Evolutionary conservation across 2,888 invertebrate species (phyloP).

Genomic region (Allophyes oxyacanthae): DNA sequence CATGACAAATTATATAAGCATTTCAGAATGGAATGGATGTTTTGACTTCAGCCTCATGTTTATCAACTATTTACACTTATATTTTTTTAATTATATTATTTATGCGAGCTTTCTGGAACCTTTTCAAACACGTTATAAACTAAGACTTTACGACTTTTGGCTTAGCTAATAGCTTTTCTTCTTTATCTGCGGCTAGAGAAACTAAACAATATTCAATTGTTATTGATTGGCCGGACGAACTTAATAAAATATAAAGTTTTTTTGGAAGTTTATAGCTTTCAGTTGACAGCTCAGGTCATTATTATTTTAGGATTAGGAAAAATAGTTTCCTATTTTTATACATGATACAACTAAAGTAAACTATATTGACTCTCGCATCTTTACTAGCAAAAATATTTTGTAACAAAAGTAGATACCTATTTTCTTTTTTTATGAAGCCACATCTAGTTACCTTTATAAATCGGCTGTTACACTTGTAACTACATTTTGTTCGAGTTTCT

Average conservation of each 20-base stretch:
- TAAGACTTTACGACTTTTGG: conserved; percentile 48
- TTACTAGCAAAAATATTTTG: no score
- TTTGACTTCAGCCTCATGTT: conserved; percentile 66
- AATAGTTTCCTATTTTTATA: conserved; percentile 7
- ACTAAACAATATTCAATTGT: conserved; percentile 50
- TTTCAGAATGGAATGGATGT: conserved; percentile 62
- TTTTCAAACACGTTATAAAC: conserved; percentile 57
- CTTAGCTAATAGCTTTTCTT: conserved; percentile 33
- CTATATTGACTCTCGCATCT: no score
- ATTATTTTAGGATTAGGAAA: conserved; percentile 23
- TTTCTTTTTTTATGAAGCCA: conserved; percentile 28
- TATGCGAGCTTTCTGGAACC: conserved; percentile 57
- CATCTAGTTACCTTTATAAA: conserved; percentile 54
- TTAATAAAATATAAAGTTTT: conserved; percentile 17
- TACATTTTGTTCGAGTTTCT: conserved; percentile 62
- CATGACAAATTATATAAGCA: conserved; percentile 67
- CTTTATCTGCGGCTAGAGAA: conserved; percentile 45
- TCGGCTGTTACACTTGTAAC: conserved; percentile 61
- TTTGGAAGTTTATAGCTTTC: conserved; percentile 12
- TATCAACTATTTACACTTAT: conserved; percentile 61
- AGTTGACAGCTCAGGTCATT: conserved; percentile 15
- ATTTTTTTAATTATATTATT: conserved; percentile 62
- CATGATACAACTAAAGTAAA: no score
- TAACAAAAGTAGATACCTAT: no score
- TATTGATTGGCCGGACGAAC: conserved; percentile 27